Evolutionary conservation across 2,797 vertebrate genomes (phyloP).

Genomic region (Saxicola maurus): DNA sequence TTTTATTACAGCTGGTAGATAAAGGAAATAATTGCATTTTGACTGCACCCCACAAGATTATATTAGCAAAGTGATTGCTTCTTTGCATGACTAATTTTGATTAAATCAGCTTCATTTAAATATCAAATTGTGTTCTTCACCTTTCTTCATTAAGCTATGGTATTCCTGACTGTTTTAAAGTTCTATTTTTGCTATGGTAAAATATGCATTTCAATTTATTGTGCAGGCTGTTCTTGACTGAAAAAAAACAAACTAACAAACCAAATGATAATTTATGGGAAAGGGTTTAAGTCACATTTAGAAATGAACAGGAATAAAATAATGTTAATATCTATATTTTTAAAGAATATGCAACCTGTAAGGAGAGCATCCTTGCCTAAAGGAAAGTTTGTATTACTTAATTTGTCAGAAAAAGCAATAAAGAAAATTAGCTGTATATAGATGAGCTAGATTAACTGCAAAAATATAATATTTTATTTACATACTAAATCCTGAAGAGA

Average conservation of each 20-base stretch:
- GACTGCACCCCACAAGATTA: conserved; percentile 33
- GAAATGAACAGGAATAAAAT: conserved; percentile 25
- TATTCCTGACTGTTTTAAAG: neutral
- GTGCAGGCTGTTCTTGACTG: neutral
- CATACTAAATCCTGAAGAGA: neutral
- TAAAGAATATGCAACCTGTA: neutral
- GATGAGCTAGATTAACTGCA: neutral
- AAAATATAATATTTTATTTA: conserved; percentile 12
- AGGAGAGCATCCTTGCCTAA: neutral
- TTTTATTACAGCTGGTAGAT: conserved; percentile 58
- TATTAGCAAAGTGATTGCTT: conserved; percentile 48
- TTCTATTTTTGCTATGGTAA: neutral
- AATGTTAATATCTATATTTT: neutral
- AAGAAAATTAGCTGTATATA: neutral
- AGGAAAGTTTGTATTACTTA: neutral
- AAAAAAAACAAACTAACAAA: neutral
- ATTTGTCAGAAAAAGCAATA: conserved; percentile 12
- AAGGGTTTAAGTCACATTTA: conserved; percentile 1
- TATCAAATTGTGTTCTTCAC: conserved; percentile 52
- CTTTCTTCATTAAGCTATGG: conserved; percentile 29
- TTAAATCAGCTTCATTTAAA: conserved; percentile 64
- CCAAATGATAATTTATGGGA: neutral
- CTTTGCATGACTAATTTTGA: conserved; percentile 66
- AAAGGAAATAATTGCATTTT: conserved; percentile 58
- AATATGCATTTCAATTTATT: conserved; percentile 1